Conservation (phyloP, 2,888 invertebrate genomes). For the Dioctria linearis region DNA sequence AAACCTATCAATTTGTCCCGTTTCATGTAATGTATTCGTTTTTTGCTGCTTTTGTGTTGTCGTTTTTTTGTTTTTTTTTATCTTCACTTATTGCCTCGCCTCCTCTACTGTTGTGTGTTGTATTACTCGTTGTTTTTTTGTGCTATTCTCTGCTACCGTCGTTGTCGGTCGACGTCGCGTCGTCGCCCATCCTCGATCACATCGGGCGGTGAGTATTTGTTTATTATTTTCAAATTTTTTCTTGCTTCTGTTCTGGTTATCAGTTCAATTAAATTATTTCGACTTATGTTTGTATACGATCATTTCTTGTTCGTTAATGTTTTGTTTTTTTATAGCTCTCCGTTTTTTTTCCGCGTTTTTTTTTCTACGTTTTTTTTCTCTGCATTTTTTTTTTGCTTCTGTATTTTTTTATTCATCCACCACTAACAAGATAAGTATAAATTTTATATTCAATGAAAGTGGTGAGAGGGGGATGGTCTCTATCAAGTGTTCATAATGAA, state of each 20-base stretch:
- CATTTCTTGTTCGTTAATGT: conserved; percentile 22
- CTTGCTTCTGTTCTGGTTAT: conserved; percentile 17
- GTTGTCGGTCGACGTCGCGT: conserved; percentile 6
- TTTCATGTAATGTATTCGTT: conserved; percentile 54
- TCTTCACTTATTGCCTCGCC: conserved; percentile 3
- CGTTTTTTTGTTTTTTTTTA: conserved; percentile 28
- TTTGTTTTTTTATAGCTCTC: too few relatives aligned
- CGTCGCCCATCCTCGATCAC: not conserved
- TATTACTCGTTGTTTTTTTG: conserved; percentile 16
- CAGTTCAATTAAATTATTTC: conserved; percentile 38
- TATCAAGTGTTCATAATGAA: too few relatives aligned
- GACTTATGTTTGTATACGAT: conserved; percentile 7
- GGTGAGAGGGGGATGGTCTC: too few relatives aligned
- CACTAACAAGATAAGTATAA: too few relatives aligned
- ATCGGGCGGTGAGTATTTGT: conserved; percentile 2
- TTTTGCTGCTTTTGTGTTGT: conserved; percentile 37
- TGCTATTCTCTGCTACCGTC: conserved; percentile 18
- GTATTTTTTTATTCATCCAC: too few relatives aligned
- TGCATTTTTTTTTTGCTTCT: too few relatives aligned
- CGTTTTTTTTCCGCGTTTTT: too few relatives aligned
- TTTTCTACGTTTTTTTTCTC: too few relatives aligned
- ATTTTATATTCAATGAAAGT: too few relatives aligned
- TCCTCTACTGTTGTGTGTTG: conserved; percentile 19
- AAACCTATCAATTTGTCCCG: conserved; percentile 57
- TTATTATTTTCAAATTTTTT: conserved; percentile 9